These are phyloP conservation scores for Cerceris ruficornis DNA, from an alignment of 2,888 invertebrate genomes.

Conservation along the genomic window DNA sequence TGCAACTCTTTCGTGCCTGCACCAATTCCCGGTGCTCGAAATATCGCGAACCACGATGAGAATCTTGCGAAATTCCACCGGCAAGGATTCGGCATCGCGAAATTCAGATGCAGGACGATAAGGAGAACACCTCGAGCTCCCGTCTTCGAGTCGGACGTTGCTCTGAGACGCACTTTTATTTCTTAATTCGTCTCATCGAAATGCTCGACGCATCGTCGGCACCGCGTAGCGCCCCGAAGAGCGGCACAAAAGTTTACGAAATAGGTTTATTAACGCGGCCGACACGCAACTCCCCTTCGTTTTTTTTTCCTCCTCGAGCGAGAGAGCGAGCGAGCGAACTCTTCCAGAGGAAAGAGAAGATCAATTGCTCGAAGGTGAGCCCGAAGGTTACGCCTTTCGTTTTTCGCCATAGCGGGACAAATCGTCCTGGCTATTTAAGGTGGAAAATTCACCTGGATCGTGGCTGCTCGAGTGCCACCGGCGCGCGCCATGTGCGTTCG, in stretches of 20 bases:
- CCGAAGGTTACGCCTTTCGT: conserved; percentile 70
- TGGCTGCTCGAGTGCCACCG: conserved; percentile 41
- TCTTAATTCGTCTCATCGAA: too few species aligned
- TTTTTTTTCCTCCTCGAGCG: conserved; percentile 18
- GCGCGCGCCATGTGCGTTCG: conserved; percentile 43
- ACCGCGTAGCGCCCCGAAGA: background rate
- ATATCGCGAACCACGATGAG: too few species aligned
- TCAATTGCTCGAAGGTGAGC: conserved; percentile 63
- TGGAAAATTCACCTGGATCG: conserved; percentile 71
- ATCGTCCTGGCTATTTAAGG: conserved; percentile 73
- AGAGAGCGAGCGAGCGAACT: conserved; percentile 4
- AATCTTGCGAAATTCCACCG: too few species aligned
- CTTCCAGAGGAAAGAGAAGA: conserved; percentile 58
- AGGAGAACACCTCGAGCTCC: too few species aligned
- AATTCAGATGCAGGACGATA: too few species aligned
- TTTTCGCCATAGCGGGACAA: conserved; percentile 69
- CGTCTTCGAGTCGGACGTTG: too few species aligned
- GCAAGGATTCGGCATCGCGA: too few species aligned
- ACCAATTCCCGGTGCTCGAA: too few species aligned
- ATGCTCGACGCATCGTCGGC: background rate
- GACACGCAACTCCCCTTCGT: conserved; percentile 4
- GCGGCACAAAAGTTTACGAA: conserved; percentile 9
- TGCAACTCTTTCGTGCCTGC: too few species aligned
- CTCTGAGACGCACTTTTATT: too few species aligned
- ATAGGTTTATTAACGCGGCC: conserved; percentile 30